phyloP scores from a whole-genome alignment of 2,113 vertebrate genomes.

The Eurypyga helias region DNA sequence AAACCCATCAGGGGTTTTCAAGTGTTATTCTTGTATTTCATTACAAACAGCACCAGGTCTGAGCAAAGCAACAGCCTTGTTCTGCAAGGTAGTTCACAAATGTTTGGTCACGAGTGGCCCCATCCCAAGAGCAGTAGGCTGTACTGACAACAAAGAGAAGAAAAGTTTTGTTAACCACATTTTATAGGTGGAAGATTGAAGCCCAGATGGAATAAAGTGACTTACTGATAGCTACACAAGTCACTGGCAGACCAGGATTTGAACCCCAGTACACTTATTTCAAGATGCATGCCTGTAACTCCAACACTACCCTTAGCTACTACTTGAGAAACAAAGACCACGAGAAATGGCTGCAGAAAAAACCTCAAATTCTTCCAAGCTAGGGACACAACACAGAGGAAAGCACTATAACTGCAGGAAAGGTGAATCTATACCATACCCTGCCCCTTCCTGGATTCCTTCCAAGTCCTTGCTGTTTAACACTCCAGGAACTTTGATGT shows the following conservation, averaged over 20 bases:
- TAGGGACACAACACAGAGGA: background rate
- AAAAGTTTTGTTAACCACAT: background rate
- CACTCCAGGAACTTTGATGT: background rate
- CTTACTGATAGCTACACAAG: background rate
- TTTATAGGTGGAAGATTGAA: background rate
- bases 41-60: background rate
- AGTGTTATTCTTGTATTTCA: background rate
- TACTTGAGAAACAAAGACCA: background rate
- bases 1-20: background rate
- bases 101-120: background rate
- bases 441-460: background rate
- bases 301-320: background rate
- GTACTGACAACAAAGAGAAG: background rate
- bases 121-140: background rate
- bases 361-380: background rate
- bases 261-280: accelerated
- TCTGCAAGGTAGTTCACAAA: background rate
- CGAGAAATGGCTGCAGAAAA: background rate
- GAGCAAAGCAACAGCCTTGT: background rate
- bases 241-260: background rate
- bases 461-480: background rate
- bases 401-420: background rate
- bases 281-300: background rate
- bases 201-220: background rate
- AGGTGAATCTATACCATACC: background rate